Percentiles rank a stretch among this genome's conserved stretches.
Conservation (phyloP, 2,113 vertebrate species). For the Camarhynchus parvulus region DNA sequence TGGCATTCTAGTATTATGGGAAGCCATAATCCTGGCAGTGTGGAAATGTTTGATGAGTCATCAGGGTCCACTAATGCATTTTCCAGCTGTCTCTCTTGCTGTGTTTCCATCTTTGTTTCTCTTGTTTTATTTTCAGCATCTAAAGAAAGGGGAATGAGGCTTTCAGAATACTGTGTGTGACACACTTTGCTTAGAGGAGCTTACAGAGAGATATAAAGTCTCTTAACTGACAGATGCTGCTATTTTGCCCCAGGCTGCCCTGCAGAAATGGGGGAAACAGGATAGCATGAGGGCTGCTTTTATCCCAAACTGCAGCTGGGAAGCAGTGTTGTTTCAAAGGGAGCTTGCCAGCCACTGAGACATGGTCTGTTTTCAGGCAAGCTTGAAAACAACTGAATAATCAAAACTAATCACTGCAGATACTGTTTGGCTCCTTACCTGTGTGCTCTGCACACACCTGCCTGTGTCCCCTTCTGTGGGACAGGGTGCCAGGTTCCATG, state of each 20-base stretch:
- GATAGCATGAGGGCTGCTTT: fast-evolving
- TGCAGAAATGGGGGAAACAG: background rate
- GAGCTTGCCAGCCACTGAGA: fast-evolving
- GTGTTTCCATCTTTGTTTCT: background rate
- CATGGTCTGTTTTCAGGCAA: background rate
- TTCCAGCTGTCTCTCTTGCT: background rate
- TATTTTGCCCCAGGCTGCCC: background rate
- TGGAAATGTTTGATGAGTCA: background rate
- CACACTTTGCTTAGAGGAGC: background rate
- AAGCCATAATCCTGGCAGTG: background rate
- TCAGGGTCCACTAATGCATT: background rate
- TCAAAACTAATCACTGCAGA: background rate
- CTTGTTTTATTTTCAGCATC: background rate
- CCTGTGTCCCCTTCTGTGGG: fast-evolving
- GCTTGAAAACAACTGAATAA: background rate
- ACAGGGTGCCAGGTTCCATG: background rate
- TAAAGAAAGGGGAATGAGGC: background rate
- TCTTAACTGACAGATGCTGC: background rate
- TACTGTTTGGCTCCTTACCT: background rate
- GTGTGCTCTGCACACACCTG: fast-evolving
- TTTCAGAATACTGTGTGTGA: background rate
- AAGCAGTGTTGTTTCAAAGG: background rate
- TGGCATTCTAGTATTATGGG: background rate
- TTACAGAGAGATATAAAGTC: background rate
- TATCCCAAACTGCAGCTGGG: background rate